These are phyloP conservation scores for Caenorhabditis sinica DNA, from an alignment of 2,888 invertebrate species.

Conservation along the genomic window DNA sequence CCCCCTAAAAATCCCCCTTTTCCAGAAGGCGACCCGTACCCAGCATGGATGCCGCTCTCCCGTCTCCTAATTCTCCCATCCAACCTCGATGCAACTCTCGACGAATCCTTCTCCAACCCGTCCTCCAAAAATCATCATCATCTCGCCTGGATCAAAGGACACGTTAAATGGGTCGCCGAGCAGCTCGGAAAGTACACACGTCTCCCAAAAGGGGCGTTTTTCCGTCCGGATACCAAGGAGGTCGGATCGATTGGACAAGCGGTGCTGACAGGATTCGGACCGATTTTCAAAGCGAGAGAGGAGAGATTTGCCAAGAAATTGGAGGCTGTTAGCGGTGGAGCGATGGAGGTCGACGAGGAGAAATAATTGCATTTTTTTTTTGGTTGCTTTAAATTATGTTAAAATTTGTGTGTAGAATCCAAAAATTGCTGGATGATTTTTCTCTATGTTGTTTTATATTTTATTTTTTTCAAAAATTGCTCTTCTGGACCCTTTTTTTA, in stretches of 20 bases:
- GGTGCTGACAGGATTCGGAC: slow-evolving; percentile 45
- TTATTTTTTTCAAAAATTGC: too few species aligned
- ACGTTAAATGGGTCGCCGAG: slow-evolving; percentile 54
- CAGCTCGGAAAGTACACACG: slow-evolving; percentile 14
- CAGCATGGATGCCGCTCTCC: slow-evolving; percentile 28
- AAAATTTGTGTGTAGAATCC: too few species aligned
- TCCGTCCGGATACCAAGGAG: slow-evolving; percentile 42
- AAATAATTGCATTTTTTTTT: too few species aligned
- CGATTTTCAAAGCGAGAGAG: slow-evolving; percentile 39
- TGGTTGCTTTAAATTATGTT: too few species aligned
- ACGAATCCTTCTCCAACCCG: slow-evolving; percentile 5
- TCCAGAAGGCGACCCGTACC: slow-evolving; percentile 56
- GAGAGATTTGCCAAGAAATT: slow-evolving; percentile 8
- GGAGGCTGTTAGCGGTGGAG: not conserved
- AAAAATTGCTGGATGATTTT: too few species aligned
- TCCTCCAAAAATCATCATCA: slow-evolving; percentile 39
- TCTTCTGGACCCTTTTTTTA: too few species aligned
- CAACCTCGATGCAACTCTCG: slow-evolving; percentile 37
- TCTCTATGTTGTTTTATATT: too few species aligned
- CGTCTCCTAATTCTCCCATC: slow-evolving; percentile 52
- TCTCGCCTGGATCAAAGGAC: slow-evolving; percentile 58
- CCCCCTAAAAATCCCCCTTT: too few species aligned
- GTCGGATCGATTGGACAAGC: slow-evolving; percentile 49
- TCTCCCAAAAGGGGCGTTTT: slow-evolving; percentile 34
- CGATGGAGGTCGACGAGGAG: not conserved